Evolutionary conservation across 2,888 invertebrate genomes (phyloP).

Genomic region (Pteria penguin): DNA sequence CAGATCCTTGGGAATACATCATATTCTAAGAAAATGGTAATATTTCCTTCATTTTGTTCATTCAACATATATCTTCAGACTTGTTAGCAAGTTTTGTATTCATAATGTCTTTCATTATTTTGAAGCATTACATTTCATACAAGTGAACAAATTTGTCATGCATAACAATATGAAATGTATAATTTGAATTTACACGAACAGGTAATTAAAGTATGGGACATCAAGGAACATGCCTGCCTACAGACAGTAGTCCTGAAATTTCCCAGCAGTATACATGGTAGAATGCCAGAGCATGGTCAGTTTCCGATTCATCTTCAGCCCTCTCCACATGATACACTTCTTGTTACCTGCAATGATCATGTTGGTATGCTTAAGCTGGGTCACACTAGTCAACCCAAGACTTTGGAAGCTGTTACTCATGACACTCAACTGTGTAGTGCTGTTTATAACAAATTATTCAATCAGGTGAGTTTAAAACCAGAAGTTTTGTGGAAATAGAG

Average conservation of each 20-base stretch:
- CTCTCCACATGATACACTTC: constrained; percentile 68
- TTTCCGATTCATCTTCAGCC: constrained; percentile 76
- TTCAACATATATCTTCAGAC: no score
- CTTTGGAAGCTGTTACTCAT: constrained; percentile 70
- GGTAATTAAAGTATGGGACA: constrained; percentile 80
- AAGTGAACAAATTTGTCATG: no score
- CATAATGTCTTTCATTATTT: no score
- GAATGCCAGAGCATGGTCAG: constrained; percentile 79
- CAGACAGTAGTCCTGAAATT: constrained; percentile 78
- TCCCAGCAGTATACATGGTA: constrained; percentile 76
- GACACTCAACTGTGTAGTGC: constrained; percentile 77
- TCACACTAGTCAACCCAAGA: constrained; percentile 60
- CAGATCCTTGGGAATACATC: no score
- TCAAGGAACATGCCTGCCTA: constrained; percentile 77
- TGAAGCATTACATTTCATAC: no score
- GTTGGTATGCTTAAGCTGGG: constrained; percentile 76
- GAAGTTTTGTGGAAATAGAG: no score
- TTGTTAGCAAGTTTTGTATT: no score
- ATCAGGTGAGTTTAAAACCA: constrained; percentile 67
- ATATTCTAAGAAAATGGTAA: no score
- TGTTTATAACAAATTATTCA: constrained; percentile 77
- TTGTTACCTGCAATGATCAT: constrained; percentile 79
- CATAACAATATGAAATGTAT: no score
- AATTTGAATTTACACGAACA: no score
- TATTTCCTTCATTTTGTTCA: no score